Base-by-base conservation (phyloP, 2,888 invertebrate genomes). In the Morpho achilles region DNA sequence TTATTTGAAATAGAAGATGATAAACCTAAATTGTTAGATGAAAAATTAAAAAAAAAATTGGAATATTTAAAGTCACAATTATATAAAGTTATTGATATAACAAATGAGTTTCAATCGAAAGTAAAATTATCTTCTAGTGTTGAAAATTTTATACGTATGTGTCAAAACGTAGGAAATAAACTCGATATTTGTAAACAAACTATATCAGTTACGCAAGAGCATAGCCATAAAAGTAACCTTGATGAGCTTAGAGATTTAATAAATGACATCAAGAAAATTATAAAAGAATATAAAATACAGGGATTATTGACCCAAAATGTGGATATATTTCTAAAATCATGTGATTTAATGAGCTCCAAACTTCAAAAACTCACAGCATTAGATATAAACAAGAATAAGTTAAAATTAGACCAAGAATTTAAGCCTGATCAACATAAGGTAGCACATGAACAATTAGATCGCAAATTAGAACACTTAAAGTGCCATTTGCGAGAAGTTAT, bases 51-150 rank as follows among this genome's bases (percentile, higher is more conserved):
- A 47, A 53, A 51, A 10, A 64, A 67, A 48, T 51, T 76, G 7
- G 58, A 68, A 8, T 52, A 68, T 50, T 62, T 76, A 8, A 75
- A 70, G 58, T 43, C 51, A 4, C 68, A 67, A 64, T 59, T 73
- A 47, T 62, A 54, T 8, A 66, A 71, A 53, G 66, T 71, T 8
- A 68, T 71, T 16, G 61, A 66, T 58, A 59, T 71, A 7, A 63
- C 65, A 8, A 65, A 67, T 52, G 70, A 70, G 32, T 68, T 72
- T 16, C 65, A 56, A 40, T 53, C 67, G 6, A 65, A 70, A 56
- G 50, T 55, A 47, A 50, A 53, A 52, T 51, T 68, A 7, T 62
- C 71, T 8, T 62, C 67, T 7, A 71, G 68, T 53, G 61, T 74
- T 16, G 67, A 70, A 50, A 62, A 69, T 44, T 73, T 76, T 63